Percentiles rank a stretch among this genome's conserved stretches.
These are phyloP conservation scores for Goniozus legneri DNA, from an alignment of 1,140 invertebrate genomes.

Conservation along the genomic window DNA sequence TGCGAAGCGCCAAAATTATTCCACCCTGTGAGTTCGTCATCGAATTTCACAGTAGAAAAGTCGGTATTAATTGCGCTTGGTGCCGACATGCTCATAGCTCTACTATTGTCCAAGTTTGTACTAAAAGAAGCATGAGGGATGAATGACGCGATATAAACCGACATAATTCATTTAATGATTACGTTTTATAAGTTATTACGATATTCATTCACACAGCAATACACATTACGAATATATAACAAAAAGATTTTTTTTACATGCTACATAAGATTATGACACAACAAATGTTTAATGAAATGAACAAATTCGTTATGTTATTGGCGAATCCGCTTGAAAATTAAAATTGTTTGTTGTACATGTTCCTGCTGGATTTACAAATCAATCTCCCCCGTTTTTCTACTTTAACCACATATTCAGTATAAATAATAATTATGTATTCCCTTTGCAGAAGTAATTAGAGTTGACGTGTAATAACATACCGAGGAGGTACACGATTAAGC, in stretches of 20 bases:
- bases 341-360: no score
- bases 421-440: no score
- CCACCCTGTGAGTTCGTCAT: slow-evolving; percentile 50
- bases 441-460: no score
- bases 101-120: slow-evolving; percentile 64
- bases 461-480: no score
- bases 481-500: slow-evolving; percentile 49
- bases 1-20: slow-evolving; percentile 36
- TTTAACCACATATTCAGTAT: no score
- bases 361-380: no score
- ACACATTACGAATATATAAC: slow-evolving; percentile 4
- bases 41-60: slow-evolving; percentile 66
- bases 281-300: no score
- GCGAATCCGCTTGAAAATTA: no score
- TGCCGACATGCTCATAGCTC: slow-evolving; percentile 75
- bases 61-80: slow-evolving; percentile 84
- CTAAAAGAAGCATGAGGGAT: slow-evolving; percentile 37
- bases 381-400: no score
- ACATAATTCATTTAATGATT: no score
- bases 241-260: slow-evolving; percentile 20
- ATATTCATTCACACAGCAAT: slow-evolving; percentile 26
- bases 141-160: not conserved
- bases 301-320: no score
- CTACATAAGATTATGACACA: no score
- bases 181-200: slow-evolving; percentile 13